These are phyloP conservation scores for Motacilla tschutschensis DNA, from an alignment of 2,113 vertebrate species.

Conservation along the genomic window DNA sequence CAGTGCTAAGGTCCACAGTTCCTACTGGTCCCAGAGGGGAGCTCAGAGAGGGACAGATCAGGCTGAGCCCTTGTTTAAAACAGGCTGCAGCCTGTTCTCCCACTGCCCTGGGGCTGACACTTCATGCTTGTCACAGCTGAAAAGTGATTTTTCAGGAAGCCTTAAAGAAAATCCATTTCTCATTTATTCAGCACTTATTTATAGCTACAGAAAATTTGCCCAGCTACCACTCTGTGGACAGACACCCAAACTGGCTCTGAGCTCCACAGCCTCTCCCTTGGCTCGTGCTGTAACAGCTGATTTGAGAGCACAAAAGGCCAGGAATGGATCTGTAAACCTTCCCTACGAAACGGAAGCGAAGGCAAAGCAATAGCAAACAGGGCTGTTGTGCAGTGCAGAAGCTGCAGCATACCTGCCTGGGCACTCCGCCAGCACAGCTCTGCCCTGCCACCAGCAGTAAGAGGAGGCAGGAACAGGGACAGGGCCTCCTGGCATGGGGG, in stretches of 20 bases:
- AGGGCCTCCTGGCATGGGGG: not conserved
- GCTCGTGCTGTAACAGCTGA: not conserved
- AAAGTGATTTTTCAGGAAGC: slow-evolving; percentile 26
- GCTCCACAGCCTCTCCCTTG: not conserved
- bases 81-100: not conserved
- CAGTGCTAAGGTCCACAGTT: not conserved
- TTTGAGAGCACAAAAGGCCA: not conserved
- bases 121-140: slow-evolving; percentile 36
- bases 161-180: slow-evolving; percentile 60
- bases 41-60: not conserved
- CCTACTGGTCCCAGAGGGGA: not conserved
- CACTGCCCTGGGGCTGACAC: not conserved
- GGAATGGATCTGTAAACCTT: not conserved
- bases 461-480: not conserved
- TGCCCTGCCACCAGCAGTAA: not conserved
- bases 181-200: slow-evolving; percentile 49
- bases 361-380: not conserved
- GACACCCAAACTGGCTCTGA: not conserved
- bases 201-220: slow-evolving; percentile 28
- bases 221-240: not conserved
- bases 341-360: not conserved
- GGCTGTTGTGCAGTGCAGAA: not conserved
- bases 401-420: not conserved
- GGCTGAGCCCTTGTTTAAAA: not conserved
- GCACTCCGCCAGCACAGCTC: rapidly evolving